These are phyloP conservation scores for Manis pentadactyla DNA, from an alignment of 2,797 vertebrate species.

Conservation along the genomic window DNA sequence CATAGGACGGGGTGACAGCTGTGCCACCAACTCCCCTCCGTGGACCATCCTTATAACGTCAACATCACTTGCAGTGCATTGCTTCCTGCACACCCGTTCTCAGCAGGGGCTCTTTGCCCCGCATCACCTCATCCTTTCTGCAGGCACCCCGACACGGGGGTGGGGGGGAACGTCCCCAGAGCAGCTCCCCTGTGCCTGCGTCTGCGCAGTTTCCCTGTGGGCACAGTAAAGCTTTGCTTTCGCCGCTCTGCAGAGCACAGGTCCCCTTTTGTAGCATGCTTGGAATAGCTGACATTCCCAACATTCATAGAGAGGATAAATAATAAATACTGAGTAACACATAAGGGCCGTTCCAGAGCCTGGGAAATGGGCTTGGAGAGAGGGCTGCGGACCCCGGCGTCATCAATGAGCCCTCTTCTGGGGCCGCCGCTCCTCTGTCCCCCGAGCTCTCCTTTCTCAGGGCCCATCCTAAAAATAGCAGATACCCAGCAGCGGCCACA, in stretches of 20 bases:
- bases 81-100: background rate
- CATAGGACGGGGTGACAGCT: background rate
- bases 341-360: constrained; percentile 63
- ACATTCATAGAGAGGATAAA: constrained; percentile 71
- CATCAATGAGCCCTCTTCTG: constrained; percentile 76
- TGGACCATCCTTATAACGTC: background rate
- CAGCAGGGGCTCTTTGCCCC: background rate
- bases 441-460: constrained; percentile 64
- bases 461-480: constrained; percentile 80
- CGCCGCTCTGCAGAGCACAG: constrained; percentile 69
- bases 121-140: background rate
- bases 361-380: constrained; percentile 66
- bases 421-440: constrained; percentile 51
- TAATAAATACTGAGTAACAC: constrained; percentile 76
- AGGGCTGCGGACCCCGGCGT: background rate
- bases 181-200: constrained; percentile 72
- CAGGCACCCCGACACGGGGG: constrained; percentile 48
- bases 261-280: constrained; percentile 74
- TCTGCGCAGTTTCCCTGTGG: constrained; percentile 63
- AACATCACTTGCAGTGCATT: background rate
- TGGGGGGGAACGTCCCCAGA: constrained; percentile 69
- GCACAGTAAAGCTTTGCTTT: constrained; percentile 80
- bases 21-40: background rate
- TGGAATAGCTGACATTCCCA: constrained; percentile 83
- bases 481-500: constrained; percentile 70